Evolutionary conservation across 2,797 vertebrate species (phyloP).

Genomic region (Salarias fasciatus): DNA sequence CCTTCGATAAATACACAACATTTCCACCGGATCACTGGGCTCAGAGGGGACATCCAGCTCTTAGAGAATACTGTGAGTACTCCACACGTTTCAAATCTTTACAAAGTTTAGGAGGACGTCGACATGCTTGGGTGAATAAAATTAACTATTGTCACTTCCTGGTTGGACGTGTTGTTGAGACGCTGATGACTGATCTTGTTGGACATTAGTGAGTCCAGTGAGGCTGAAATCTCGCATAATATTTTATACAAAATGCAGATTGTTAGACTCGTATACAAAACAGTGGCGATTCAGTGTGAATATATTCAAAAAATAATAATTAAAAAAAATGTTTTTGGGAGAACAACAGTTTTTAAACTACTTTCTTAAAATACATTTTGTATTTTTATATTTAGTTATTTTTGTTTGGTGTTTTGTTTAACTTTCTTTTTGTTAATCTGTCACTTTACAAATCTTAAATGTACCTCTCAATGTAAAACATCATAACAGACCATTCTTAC

Average conservation of each 20-base stretch:
- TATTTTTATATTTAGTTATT: no score
- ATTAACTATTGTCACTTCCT: no score
- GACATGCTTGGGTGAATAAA: background rate
- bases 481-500: no score
- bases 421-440: no score
- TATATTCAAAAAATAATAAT: background rate
- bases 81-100: background rate
- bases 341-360: no score
- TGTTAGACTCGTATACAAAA: background rate
- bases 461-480: no score
- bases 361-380: no score
- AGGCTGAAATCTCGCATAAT: conserved; percentile 5
- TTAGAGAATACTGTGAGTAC: conserved; percentile 55
- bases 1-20: conserved; percentile 62
- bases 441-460: no score
- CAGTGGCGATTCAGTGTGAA: background rate
- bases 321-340: no score
- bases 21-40: conserved; percentile 51
- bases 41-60: conserved; percentile 22
- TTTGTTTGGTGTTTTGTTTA: no score
- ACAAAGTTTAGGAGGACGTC: background rate
- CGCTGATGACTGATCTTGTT: no score
- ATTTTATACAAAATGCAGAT: background rate
- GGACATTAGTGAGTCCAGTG: background rate
- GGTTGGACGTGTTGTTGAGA: no score